These are phyloP conservation scores for Samia ricini DNA, from an alignment of 1,140 invertebrate genomes.

Conservation along the genomic window DNA sequence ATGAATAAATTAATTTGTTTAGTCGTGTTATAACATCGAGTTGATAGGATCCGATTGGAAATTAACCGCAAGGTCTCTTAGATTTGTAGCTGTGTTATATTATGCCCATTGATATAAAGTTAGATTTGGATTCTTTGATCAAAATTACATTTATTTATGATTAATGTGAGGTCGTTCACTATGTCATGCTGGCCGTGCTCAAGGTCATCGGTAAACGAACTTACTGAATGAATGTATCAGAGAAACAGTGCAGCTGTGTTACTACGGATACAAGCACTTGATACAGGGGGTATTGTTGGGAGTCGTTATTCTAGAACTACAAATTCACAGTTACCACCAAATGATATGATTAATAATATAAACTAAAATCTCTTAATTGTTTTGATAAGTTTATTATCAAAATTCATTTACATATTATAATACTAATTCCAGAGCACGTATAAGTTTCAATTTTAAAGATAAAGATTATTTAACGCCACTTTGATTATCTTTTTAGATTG, in stretches of 20 bases:
- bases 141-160: slow-evolving; percentile 26
- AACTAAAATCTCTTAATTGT: neutral
- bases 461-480: too few relatives aligned
- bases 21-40: slow-evolving; percentile 1
- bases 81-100: slow-evolving; percentile 1
- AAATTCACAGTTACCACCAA: too few relatives aligned
- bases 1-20: slow-evolving; percentile 5
- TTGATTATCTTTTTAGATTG: too few relatives aligned
- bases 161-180: slow-evolving; percentile 20
- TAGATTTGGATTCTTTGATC: slow-evolving; percentile 22
- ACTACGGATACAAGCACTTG: slow-evolving; percentile 2
- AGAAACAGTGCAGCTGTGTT: neutral
- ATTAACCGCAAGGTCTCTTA: slow-evolving; percentile 3
- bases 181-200: slow-evolving; percentile 16
- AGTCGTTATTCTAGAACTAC: neutral
- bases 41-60: neutral
- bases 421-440: too few relatives aligned
- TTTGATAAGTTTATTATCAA: too few relatives aligned
- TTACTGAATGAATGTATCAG: slow-evolving; percentile 17
- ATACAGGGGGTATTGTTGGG: neutral
- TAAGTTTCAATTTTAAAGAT: too few relatives aligned
- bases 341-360: neutral
- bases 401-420: too few relatives aligned
- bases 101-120: slow-evolving; percentile 21
- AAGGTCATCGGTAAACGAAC: slow-evolving; percentile 22